Base-by-base conservation (phyloP, 2,888 invertebrate genomes). In the Hirudinaria manillensis region DNA sequence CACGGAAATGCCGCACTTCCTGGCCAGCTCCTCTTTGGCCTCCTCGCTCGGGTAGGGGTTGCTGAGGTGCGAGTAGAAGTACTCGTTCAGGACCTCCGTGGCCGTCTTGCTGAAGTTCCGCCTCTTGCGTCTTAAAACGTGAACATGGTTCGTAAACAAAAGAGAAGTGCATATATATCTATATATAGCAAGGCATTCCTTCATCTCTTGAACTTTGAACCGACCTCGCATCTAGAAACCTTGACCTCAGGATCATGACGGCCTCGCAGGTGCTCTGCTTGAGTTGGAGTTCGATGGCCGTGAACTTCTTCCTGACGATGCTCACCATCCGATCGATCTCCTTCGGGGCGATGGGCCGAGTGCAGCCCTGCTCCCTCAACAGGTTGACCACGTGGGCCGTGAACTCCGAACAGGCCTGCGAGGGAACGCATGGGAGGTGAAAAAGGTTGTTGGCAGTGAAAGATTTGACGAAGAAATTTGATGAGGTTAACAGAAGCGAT, bases 11-110 rank as follows among this genome's bases (percentile, higher is more conserved):
- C 96, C 94, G 87, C 98, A 99, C 87, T 98, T 98, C 86, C 97
- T 90, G 75, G 99, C 99, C 86, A 99, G 89, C 86, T 99, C 98
- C 88, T 99, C 99, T 87, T 99, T 99, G 79, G 97, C 98, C 88
- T 99, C 99, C 88, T 99, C 99, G 84, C 95, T 95, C 79, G 99
- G 99, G 88, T 99, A 99, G 38, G 99, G 99, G 89, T 99, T 99
- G 85, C 94, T 95, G 83, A 99, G 90, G 88, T 99, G 98, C 82
- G 97, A 97, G 88, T 99, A 99, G 88, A 99, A 99, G 87, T 99
- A 99, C 88, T 99, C 98, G 87, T 98, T 99, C 82, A 99, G 89
- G 82, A 98, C 94, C 89, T 99, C 98, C 34, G 98, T 98, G 75
- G 98, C 98, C 87, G 98, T 97, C 89, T 99, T 99, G 89, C 96